Evolutionary conservation across 2,797 vertebrate genomes (phyloP).

Genomic region (Crocodylus rhombifer): DNA sequence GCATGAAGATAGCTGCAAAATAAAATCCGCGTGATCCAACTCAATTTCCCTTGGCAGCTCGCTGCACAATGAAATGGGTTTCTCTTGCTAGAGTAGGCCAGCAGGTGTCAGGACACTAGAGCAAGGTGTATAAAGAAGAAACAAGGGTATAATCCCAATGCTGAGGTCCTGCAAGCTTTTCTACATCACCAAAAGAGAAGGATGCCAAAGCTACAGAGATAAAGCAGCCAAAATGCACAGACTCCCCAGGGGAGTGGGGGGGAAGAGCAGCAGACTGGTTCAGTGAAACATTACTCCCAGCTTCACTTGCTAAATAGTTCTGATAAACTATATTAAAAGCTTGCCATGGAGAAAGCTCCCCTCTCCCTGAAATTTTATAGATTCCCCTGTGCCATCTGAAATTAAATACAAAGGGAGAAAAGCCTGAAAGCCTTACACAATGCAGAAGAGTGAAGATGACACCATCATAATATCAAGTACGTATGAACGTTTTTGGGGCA

Average conservation of each 20-base stretch:
- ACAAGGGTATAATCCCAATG: not conserved
- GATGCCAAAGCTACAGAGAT: not conserved
- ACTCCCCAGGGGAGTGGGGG: not conserved
- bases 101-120: not conserved
- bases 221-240: not conserved
- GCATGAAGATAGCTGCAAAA: not conserved
- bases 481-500: too few relatives aligned
- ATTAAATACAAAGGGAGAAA: not conserved
- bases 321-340: not conserved
- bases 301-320: not conserved
- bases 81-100: not conserved
- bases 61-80: not conserved
- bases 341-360: not conserved
- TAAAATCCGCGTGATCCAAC: not conserved
- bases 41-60: not conserved
- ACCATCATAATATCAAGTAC: too few relatives aligned
- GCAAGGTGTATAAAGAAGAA: not conserved
- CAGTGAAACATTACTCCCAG: not conserved
- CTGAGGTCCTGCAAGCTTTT: not conserved
- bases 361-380: not conserved
- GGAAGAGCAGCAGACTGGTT: not conserved
- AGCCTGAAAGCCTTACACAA: not conserved
- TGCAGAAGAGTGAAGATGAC: not conserved
- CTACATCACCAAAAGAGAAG: not conserved
- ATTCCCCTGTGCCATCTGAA: not conserved